Percentiles rank a stretch among this genome's conserved stretches.
phyloP scores from a whole-genome alignment of 2,888 invertebrate species.

The Spialia ferax region DNA sequence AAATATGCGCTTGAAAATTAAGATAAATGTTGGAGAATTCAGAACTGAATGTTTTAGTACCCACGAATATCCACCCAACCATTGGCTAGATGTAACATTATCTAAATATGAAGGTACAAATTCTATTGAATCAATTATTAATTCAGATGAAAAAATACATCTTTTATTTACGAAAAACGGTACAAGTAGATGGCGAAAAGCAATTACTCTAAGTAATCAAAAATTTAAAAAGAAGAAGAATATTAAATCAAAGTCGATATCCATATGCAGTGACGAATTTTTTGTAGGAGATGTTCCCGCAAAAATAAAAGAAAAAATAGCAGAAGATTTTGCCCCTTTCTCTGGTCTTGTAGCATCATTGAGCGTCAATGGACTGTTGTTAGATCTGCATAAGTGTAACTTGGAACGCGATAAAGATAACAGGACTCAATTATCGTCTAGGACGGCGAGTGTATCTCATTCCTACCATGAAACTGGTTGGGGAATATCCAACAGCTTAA shows the following conservation, averaged over 20 bases:
- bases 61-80: constrained; percentile 64
- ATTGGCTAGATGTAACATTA: constrained; percentile 74
- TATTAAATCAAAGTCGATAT: background rate
- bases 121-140: constrained; percentile 73
- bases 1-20: constrained; percentile 72
- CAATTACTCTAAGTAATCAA: background rate
- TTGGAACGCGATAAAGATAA: constrained; percentile 65
- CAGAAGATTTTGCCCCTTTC: constrained; percentile 62
- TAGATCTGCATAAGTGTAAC: constrained; percentile 65
- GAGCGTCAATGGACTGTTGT: constrained; percentile 59
- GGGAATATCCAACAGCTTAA: constrained; percentile 71
- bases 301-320: constrained; percentile 51
- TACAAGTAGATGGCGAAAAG: background rate
- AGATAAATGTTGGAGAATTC: constrained; percentile 58
- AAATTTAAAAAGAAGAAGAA: constrained; percentile 5
- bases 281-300: constrained; percentile 69
- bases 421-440: constrained; percentile 69
- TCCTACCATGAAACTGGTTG: constrained; percentile 74
- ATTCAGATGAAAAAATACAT: constrained; percentile 71
- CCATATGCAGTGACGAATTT: constrained; percentile 70
- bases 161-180: constrained; percentile 54
- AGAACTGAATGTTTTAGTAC: constrained; percentile 68
- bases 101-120: constrained; percentile 64
- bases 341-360: constrained; percentile 67
- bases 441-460: constrained; percentile 75